Evolutionary conservation across 2,113 vertebrate genomes (phyloP), one percentile per base, ranked within the genome.

Genomic region (Chaetorhynchus papuensis): DNA sequence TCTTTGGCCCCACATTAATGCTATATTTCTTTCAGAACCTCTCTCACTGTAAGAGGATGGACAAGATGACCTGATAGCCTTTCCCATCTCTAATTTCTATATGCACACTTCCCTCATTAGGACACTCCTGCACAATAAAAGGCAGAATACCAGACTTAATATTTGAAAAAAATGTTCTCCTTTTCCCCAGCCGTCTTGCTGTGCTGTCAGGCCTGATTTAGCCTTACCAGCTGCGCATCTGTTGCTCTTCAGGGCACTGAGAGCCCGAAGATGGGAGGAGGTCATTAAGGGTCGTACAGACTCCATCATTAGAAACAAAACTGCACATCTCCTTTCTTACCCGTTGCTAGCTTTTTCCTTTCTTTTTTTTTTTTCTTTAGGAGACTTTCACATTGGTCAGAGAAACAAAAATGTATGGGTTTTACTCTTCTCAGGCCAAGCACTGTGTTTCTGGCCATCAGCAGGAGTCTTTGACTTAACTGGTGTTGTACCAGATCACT

Each of bases 61-160:
- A 89, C 84, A 95, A 53, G 78, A 92, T 91, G 87, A 95, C 90
- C 94, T 89, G 89, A 90, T 52, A 95, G 90, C 84, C 66, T 92
- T 95, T 94, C 59, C 70, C 53, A 41, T 64, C 83, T 93, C 64
- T 89, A 89, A 91, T 96, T 96, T 96, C 78, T 97, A 5, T 83
- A 93, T 82, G 91, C 90, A 96, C 81, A 64, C 92, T 96, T 96
- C 76, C 56, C 83, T 97, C 84, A 84, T 94, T 91, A 96, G 1
- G 20, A 90, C 82, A 94, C 89, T 93, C 68, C 82, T 88, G 94
- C 77, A 96, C 83, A 96, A 96, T 91, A 96, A 95, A 94, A 95
- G 61, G 13, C 83, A 81, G 69, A 90, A 65, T 69, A 94, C 87
- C 65, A 97, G 86, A 50, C 42, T 81, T 69, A 76, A 64, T 72